These are phyloP conservation scores for Chiloscyllium plagiosum DNA, from an alignment of 2,113 vertebrate species.

Conservation along the genomic window DNA sequence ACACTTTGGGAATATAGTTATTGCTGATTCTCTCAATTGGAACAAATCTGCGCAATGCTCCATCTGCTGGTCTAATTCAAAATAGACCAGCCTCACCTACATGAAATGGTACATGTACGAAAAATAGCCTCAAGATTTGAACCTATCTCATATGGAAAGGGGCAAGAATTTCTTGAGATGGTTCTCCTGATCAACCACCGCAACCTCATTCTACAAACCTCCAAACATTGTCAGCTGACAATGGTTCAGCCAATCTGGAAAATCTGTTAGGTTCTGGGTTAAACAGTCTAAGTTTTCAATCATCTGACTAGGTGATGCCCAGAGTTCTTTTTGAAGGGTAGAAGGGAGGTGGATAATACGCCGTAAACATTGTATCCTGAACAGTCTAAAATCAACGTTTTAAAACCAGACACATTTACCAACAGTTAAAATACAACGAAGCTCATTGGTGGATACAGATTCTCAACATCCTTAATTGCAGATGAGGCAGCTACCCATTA, in stretches of 20 bases:
- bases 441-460: neutral
- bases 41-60: neutral
- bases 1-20: neutral
- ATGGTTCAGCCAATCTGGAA: neutral
- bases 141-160: neutral
- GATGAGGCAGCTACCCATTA: neutral
- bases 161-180: neutral
- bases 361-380: neutral
- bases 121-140: neutral
- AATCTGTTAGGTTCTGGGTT: neutral
- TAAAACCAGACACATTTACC: neutral
- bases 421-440: neutral
- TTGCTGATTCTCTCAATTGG: conserved; percentile 18
- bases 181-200: neutral
- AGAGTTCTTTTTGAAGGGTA: neutral
- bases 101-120: neutral
- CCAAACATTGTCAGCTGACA: neutral
- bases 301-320: neutral
- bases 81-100: neutral
- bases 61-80: neutral
- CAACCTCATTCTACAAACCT: neutral
- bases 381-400: neutral
- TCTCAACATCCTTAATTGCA: neutral
- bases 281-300: neutral
- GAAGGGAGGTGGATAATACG: neutral